A percentile compares a stretch with the other conserved stretches of the same genome.
Conservation (phyloP, 2,888 invertebrate genomes). For the Omphaloscelis lunosa region DNA sequence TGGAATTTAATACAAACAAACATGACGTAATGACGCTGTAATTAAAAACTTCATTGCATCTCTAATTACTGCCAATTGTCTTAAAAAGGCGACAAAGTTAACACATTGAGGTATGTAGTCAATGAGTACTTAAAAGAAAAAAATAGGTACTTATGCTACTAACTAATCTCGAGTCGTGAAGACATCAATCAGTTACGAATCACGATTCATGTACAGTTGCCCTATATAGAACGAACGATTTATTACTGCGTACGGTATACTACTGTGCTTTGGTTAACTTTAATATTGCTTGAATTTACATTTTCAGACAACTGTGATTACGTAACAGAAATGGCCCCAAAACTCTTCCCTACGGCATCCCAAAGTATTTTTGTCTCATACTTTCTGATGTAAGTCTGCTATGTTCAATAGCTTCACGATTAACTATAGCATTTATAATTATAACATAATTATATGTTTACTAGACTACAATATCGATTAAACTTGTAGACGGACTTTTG, state of each 20-base stretch:
- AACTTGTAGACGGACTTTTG: background rate
- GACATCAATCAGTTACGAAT: conserved; percentile 38
- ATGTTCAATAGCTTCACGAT: rapidly evolving
- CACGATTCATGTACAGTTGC: conserved; percentile 40
- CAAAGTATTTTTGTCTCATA: background rate
- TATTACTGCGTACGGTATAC: conserved; percentile 18
- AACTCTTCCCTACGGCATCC: conserved; percentile 13
- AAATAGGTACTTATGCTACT: background rate
- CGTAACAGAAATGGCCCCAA: conserved; percentile 22
- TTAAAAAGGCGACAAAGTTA: background rate
- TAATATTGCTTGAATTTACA: background rate
- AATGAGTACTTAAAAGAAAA: background rate
- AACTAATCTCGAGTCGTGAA: conserved; percentile 28
- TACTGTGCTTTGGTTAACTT: conserved; percentile 3
- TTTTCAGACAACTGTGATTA: conserved; percentile 8
- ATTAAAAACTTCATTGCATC: background rate
- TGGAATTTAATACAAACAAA: background rate
- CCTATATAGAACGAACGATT: conserved; percentile 14
- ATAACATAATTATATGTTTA: background rate
- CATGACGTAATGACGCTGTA: background rate
- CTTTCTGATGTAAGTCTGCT: background rate
- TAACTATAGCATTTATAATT: background rate
- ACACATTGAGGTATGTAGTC: background rate
- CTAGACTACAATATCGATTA: background rate
- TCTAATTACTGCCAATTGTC: background rate